Evolutionary conservation across 2,113 vertebrate species (phyloP).

Genomic region (Poeciliopsis occidentalis): DNA sequence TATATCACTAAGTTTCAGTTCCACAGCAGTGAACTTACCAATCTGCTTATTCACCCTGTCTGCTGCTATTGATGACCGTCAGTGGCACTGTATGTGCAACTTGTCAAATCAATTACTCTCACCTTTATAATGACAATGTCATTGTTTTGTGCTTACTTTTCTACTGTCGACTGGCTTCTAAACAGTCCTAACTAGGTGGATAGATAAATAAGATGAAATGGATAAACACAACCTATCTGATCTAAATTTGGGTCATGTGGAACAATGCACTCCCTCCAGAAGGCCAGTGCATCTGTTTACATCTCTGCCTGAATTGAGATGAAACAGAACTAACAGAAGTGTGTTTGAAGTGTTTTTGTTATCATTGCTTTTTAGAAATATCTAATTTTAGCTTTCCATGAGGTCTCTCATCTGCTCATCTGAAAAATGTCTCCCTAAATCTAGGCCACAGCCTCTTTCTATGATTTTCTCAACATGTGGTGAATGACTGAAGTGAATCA

Average conservation of each 20-base stretch:
- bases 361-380: neutral
- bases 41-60: too few relatives aligned
- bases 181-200: constrained; percentile 2
- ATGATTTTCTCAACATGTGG: constrained; percentile 6
- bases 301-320: constrained; percentile 24
- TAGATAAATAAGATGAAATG: constrained; percentile 46
- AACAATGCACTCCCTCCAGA: constrained; percentile 12
- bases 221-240: constrained; percentile 51
- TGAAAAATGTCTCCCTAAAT: constrained; percentile 1
- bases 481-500: neutral
- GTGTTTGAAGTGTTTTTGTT: neutral
- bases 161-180: neutral
- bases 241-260: constrained; percentile 60
- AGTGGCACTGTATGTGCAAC: too few relatives aligned
- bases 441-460: neutral
- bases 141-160: too few relatives aligned
- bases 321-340: constrained; percentile 16
- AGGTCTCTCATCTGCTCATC: constrained; percentile 6
- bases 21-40: too few relatives aligned
- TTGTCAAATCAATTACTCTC: too few relatives aligned
- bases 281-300: constrained; percentile 40
- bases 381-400: constrained; percentile 36
- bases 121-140: too few relatives aligned
- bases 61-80: too few relatives aligned
- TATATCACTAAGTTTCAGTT: too few relatives aligned